Base-by-base conservation (phyloP, 2,888 invertebrate genomes). In the Zaprionus bogoriensis region DNA sequence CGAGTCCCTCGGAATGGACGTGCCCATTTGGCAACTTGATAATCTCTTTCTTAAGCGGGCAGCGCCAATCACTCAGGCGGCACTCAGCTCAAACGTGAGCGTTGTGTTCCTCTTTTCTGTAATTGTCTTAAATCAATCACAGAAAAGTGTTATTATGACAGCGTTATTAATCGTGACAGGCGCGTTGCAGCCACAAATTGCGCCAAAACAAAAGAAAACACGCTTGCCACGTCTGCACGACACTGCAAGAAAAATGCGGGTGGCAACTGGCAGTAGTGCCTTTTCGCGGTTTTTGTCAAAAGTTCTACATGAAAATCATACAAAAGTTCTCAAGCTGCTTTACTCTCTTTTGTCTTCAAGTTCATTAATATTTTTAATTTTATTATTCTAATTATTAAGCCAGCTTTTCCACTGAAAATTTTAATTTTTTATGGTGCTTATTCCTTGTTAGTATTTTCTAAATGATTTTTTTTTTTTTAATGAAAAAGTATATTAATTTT, bases 11-110 rank as follows among this genome's bases (percentile, higher is more conserved):
- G 51, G 52, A 67, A 6, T 61, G 85, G 82, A 81, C 80, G 85
- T 81, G 85, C 85, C 80, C 85, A 84, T 85, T 85, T 81, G 83
- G 86, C 86, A 82, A 86, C 75, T 81, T 81, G 86, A 82, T 82
- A 82, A 82, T 82, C 82, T 82, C 82, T 82, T 82, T 86, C 80
- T 82, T 82, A 82, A 83, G 80, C 83, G 74, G 73, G 75, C 81
- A 84, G 75, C 83, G 80, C 83, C 81, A 82, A 85, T 79, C 86
- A 83, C 75, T 85, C 81, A 76, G 82, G 57, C 67, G 71, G 62
- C 64, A 67, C 75, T 54, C 70, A 39, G 55, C 58, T 32, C 76
- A 81, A 81, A 85, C 83, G 86, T 85, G 81, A 85, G 83, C 72
- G 85, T 67, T 69, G 86, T 85, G 80, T 81, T 85, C 80, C 85